Base-by-base conservation (phyloP, 2,888 invertebrate genomes). In the Nephrotoma flavescens region DNA sequence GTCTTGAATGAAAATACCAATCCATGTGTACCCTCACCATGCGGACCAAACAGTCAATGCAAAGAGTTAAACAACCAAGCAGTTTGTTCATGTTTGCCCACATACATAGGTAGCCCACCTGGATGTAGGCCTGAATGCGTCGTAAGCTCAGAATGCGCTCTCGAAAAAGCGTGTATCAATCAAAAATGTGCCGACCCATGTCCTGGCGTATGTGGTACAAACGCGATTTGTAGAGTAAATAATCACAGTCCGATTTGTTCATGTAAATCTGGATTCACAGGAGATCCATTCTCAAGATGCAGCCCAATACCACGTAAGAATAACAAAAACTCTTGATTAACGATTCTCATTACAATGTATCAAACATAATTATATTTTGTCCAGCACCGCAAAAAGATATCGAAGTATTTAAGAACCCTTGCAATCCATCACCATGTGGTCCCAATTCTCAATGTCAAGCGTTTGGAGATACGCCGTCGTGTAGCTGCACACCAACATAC, bases 101-200 rank as follows among this genome's bases (percentile, higher is more conserved):
- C 93, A 88, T 96, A 95, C 90, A 92, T 93, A 87, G 96, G 96
- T 83, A 94, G 94, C 88, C 96, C 96, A 57, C 95, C 95, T 45
- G 94, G 94, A 89, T 96, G 96, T 89, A 93, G 95, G 86, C 96
- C 96, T 4, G 96, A 96, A 91, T 96, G 96, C 90, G 93, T 93
- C 44, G 93, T 95, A 87, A 95, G 95, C 89, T 93, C 95, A 0
- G 96, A 96, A 89, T 96, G 96, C 90, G 91, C 94, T 0, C 94
- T 93, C 87, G 93, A 94, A 88, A 92, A 94, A 88, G 95, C 96
- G 12, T 96, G 96, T 89, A 94, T 94, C 86, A 95, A 94, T 90
- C 94, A 95, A 90, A 95, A 94, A 90, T 96, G 96, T 90, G 91
- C 93, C 86, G 94, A 96, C 90, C 96, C 96, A 0, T 96, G 96